Evolutionary conservation across 2,113 vertebrate species (phyloP).

Genomic region (Psettodes erumei): DNA sequence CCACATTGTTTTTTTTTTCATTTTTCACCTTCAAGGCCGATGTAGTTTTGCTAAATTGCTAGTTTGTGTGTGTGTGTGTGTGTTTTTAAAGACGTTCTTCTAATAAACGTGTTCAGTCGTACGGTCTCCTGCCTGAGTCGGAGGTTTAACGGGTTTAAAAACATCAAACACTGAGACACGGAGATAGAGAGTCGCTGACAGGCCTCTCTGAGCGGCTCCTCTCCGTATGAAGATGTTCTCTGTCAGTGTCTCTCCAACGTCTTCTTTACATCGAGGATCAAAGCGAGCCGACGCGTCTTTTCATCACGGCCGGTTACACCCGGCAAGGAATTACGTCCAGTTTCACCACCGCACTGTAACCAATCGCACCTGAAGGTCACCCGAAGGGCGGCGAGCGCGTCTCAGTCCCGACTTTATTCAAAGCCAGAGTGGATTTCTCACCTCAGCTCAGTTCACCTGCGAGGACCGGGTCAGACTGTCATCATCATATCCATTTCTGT

Average conservation of each 20-base stretch:
- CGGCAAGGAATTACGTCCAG: slow-evolving; percentile 13
- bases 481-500: too few species aligned
- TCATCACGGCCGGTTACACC: slow-evolving; percentile 36
- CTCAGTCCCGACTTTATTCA: background rate
- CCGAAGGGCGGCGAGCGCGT: background rate
- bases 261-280: slow-evolving; percentile 53
- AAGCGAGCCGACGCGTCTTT: slow-evolving; percentile 47
- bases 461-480: background rate
- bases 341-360: slow-evolving; percentile 37
- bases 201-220: slow-evolving; percentile 29
- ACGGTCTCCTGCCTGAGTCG: slow-evolving; percentile 43
- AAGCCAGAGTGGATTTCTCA: background rate
- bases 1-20: slow-evolving; percentile 7
- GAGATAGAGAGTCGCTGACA: slow-evolving; percentile 14
- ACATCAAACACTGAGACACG: slow-evolving; percentile 39
- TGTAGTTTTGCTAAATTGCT: slow-evolving; percentile 38
- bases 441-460: slow-evolving; percentile 6
- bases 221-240: slow-evolving; percentile 41
- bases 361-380: slow-evolving; percentile 32
- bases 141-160: slow-evolving; percentile 40
- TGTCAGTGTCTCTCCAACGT: slow-evolving; percentile 34
- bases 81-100: slow-evolving; percentile 34
- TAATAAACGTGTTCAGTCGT: slow-evolving; percentile 66
- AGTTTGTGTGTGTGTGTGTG: slow-evolving; percentile 56
- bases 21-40: slow-evolving; percentile 15